phyloP scores from a whole-genome alignment of 64 coral and sea anemone genomes.

The Actinia equina region DNA sequence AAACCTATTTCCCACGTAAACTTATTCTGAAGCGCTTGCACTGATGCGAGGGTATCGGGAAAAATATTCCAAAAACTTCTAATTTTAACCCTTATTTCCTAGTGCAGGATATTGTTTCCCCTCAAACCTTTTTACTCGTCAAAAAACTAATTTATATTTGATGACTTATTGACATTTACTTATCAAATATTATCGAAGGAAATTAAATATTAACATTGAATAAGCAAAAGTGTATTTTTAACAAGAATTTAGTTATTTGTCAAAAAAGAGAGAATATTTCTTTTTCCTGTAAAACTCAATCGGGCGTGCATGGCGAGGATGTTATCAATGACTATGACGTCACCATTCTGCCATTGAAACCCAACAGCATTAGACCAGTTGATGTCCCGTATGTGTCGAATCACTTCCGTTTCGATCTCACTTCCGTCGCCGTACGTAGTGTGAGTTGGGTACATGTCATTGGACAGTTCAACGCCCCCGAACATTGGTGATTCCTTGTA shows the following conservation, averaged over 20 bases:
- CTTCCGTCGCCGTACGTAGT: slow-evolving; percentile 77
- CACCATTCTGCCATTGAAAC: slow-evolving; percentile 86
- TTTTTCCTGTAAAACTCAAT: slow-evolving; percentile 62
- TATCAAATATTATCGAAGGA: too few relatives aligned
- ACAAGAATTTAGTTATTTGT: slow-evolving; percentile 51
- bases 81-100: too few relatives aligned
- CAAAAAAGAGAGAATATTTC: slow-evolving; percentile 58
- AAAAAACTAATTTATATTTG: too few relatives aligned
- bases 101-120: too few relatives aligned
- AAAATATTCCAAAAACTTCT: too few relatives aligned
- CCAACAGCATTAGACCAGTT: slow-evolving; percentile 86
- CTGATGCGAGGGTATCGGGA: too few relatives aligned
- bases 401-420: slow-evolving; percentile 67
- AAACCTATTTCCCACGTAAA: too few relatives aligned
- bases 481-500: slow-evolving; percentile 83
- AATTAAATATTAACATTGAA: neutral
- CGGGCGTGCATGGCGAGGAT: slow-evolving; percentile 49
- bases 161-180: too few relatives aligned
- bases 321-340: slow-evolving; percentile 77
- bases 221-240: neutral
- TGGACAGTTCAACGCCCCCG: slow-evolving; percentile 40
- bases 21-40: too few relatives aligned
- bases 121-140: too few relatives aligned
- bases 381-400: slow-evolving; percentile 64
- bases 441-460: slow-evolving; percentile 74